Base-by-base conservation (phyloP, 2,797 vertebrate species). In the Lithobates sylvaticus region DNA sequence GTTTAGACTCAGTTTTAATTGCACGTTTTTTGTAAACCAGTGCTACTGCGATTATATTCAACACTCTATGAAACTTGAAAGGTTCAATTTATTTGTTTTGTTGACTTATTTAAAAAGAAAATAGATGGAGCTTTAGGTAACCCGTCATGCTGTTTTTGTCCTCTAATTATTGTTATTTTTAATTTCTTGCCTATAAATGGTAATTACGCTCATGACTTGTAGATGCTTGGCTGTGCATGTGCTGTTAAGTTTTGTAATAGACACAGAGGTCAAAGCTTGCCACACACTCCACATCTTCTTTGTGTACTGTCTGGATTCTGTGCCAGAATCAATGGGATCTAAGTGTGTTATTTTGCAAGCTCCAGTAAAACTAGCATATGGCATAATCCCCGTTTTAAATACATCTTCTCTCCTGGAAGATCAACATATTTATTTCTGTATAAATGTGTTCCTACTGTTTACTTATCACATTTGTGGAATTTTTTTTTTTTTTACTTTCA, bases 321-420 rank as follows among this genome's bases (percentile, higher is more conserved):
- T 67, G 72, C 90, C 89, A 86, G 76, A 87, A 85, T 80, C 5
- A 7, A 23, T 84, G 1, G 50, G 67, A 88, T 90, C 88, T 81
- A 67, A 89, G 88, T 80, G 89, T 32, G 71, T 76, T 81, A 81
- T 92, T 90, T 88, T 89, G 91, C 90, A 93, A 93, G 75, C 85
- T 88, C 71, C 85, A 76, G 81, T 54, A 75, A 47, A 76, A 26
- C 5, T 6, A 18, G 18, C 18, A 58, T 58, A 58, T 58, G 50
- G 16, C 50, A 58, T 1, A 58, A 21, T 58, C 18, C 13, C 18
- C 0, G 4, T 58, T 39, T 39, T 39, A 39, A 39, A 39, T 39
- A 10, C 39, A 39, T 39, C 36, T 39, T 39, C 8, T 39, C 36
- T 8, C 0, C 36, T 39, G 36, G 6, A 39, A 39, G 36, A 39